Conservation (phyloP, 2,797 vertebrate genomes). For the Denticeps clupeoides region DNA sequence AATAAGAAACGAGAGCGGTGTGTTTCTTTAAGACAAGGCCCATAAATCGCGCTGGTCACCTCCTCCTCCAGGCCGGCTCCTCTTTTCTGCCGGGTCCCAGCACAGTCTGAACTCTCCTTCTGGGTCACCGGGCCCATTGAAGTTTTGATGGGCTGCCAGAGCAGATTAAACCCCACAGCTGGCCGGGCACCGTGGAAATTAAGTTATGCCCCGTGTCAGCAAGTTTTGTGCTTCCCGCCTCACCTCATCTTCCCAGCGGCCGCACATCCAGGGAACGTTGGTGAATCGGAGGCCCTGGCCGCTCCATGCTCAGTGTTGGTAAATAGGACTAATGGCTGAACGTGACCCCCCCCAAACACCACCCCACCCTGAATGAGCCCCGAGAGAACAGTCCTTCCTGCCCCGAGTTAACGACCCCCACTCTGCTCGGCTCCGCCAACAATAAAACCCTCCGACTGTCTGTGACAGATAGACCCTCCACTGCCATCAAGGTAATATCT, state of each 20-base stretch:
- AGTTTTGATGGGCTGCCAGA: conserved; percentile 96
- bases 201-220: conserved; percentile 99
- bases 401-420: conserved; percentile 16
- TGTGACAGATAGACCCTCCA: not conserved
- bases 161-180: conserved; percentile 99
- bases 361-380: not conserved
- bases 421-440: not conserved
- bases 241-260: conserved; percentile 27
- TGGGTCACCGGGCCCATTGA: conserved; percentile 97
- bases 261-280: conserved; percentile 27
- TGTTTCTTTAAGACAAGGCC: conserved; percentile 95
- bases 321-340: conserved; percentile 61
- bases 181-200: conserved; percentile 99
- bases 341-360: conserved; percentile 10
- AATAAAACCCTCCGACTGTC: not conserved
- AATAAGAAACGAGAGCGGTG: conserved; percentile 78
- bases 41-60: conserved; percentile 92
- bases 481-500: not conserved
- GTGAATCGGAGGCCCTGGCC: conserved; percentile 29
- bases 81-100: conserved; percentile 72
- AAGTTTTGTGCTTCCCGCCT: conserved; percentile 68
- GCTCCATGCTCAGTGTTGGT: conserved; percentile 56
- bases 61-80: conserved; percentile 74
- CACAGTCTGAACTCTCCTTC: conserved; percentile 88
- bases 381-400: no score